Evolutionary conservation across 2,888 invertebrate species (phyloP).

Genomic region (Silvanus unidentatus): DNA sequence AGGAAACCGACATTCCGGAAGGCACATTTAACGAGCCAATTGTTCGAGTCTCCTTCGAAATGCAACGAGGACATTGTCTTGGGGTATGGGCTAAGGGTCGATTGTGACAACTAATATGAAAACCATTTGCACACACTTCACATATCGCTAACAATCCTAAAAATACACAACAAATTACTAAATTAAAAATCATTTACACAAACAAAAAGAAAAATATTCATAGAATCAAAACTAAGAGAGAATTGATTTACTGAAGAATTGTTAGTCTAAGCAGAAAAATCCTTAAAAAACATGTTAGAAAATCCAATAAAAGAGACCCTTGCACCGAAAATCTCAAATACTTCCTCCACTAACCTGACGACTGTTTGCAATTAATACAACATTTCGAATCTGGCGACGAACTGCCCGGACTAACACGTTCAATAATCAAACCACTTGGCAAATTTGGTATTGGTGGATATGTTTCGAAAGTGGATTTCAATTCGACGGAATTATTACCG

Average conservation of each 20-base stretch:
- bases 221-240: too few species aligned
- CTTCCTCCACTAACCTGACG: slow-evolving; percentile 39
- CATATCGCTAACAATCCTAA: slow-evolving; percentile 48
- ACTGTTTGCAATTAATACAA: slow-evolving; percentile 48
- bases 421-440: slow-evolving; percentile 51
- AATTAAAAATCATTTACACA: slow-evolving; percentile 1
- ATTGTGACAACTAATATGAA: slow-evolving; percentile 51
- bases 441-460: slow-evolving; percentile 47
- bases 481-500: slow-evolving; percentile 12
- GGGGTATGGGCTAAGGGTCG: slow-evolving; percentile 46
- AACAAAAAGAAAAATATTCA: not conserved
- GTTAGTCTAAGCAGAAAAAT: not conserved
- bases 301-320: not conserved
- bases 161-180: slow-evolving; percentile 16
- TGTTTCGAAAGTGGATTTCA: slow-evolving; percentile 19
- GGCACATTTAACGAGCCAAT: slow-evolving; percentile 37
- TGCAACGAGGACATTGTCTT: slow-evolving; percentile 49
- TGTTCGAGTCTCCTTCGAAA: slow-evolving; percentile 36
- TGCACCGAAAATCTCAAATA: not conserved
- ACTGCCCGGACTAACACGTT: slow-evolving; percentile 46
- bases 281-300: not conserved
- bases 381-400: slow-evolving; percentile 39
- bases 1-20: slow-evolving; percentile 40
- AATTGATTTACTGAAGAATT: too few species aligned
- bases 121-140: slow-evolving; percentile 48